Evolutionary conservation across 2,888 invertebrate genomes (phyloP).

Genomic region (Euclidia mi): DNA sequence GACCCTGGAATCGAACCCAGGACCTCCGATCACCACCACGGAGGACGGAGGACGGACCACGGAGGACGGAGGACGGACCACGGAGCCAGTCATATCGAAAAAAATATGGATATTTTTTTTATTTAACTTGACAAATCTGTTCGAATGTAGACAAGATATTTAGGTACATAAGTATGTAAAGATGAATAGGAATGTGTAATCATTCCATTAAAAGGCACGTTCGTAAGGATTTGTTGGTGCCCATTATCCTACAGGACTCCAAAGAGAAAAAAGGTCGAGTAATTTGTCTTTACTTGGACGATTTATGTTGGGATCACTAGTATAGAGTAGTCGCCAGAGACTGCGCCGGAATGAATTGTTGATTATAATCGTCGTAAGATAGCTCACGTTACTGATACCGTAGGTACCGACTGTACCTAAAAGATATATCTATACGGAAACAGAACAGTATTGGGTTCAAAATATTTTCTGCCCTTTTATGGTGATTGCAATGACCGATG

Average conservation of each 20-base stretch:
- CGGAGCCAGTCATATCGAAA: too few species aligned
- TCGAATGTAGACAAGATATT: background rate
- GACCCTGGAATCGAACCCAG: too few species aligned
- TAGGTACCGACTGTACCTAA: too few species aligned
- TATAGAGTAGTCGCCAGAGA: constrained; percentile 66
- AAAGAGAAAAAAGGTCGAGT: constrained; percentile 80
- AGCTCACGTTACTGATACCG: constrained; percentile 44
- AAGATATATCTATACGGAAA: too few species aligned
- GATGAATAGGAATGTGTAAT: constrained; percentile 74
- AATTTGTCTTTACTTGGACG: constrained; percentile 85
- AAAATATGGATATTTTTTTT: too few species aligned
- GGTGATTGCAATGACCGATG: too few species aligned
- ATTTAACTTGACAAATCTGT: too few species aligned
- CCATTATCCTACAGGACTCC: constrained; percentile 77
- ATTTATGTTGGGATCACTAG: constrained; percentile 81
- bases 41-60: too few species aligned
- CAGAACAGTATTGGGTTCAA: too few species aligned
- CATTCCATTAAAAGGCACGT: constrained; percentile 80
- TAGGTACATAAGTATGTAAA: constrained; percentile 27
- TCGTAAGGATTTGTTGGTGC: constrained; percentile 74
- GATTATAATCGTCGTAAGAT: constrained; percentile 64
- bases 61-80: too few species aligned
- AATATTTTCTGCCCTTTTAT: too few species aligned
- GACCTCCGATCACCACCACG: too few species aligned
- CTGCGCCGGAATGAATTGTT: constrained; percentile 67